Evolutionary conservation across 2,888 invertebrate genomes (phyloP).

Genomic region (Xestia sexstrigata): DNA sequence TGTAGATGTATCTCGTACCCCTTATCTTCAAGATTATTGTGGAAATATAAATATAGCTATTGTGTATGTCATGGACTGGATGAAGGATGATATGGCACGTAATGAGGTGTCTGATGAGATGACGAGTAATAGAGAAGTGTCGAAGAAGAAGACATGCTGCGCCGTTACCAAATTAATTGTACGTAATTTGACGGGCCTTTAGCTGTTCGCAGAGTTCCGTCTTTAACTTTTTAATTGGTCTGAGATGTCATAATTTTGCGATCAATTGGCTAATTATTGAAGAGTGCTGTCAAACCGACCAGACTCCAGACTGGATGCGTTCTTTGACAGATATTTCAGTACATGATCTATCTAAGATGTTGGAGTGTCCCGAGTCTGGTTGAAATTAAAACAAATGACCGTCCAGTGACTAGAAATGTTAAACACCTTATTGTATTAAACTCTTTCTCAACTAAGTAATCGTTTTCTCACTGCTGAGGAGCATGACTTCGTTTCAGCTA

Average conservation of each 20-base stretch:
- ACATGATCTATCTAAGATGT: not conserved
- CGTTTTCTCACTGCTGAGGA: not conserved
- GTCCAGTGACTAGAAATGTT: not conserved
- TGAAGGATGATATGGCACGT: too few species aligned
- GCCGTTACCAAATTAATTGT: too few species aligned
- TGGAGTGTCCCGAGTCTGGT: not conserved
- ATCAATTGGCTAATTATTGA: not conserved
- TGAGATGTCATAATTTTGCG: too few species aligned
- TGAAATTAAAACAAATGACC: constrained; percentile 11
- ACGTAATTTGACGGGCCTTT: too few species aligned
- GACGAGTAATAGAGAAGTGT: too few species aligned
- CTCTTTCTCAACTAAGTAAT: not conserved
- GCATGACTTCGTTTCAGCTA: not conserved
- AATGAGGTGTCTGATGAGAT: too few species aligned
- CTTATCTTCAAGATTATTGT: constrained; percentile 19
- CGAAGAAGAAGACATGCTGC: too few species aligned
- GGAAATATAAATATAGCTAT: not conserved
- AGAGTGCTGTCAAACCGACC: not conserved
- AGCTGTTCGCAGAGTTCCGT: too few species aligned
- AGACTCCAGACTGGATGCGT: not conserved
- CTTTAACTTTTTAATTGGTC: too few species aligned
- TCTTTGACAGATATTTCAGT: not conserved
- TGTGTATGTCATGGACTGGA: too few species aligned
- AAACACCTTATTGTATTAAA: not conserved
- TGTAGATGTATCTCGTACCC: constrained; percentile 8